A percentile compares a stretch with the other conserved stretches of the same genome.
Evolutionary conservation across 2,113 vertebrate genomes (phyloP).

Genomic region (Rhagologus leucostigma): DNA sequence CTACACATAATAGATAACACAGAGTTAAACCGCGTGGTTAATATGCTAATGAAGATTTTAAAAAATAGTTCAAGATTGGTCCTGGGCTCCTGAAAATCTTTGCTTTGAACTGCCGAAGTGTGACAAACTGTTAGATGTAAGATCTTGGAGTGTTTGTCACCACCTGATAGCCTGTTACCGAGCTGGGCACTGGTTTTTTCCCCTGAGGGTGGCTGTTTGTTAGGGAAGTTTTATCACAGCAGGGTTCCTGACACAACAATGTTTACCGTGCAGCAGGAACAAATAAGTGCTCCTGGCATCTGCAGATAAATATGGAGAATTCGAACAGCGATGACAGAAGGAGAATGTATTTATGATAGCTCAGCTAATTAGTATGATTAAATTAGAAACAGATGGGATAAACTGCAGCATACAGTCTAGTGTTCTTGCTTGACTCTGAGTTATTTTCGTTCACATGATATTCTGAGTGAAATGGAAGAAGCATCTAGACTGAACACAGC

Average conservation of each 20-base stretch:
- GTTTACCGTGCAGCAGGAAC: neutral
- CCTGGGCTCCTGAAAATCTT: neutral
- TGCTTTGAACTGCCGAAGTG: neutral
- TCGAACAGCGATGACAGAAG: constrained; percentile 11
- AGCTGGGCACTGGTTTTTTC: neutral
- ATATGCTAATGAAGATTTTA: neutral
- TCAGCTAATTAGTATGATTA: constrained; percentile 27
- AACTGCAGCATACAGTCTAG: neutral
- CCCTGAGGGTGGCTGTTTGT: neutral
- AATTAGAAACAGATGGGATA: constrained; percentile 20
- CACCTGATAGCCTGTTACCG: neutral
- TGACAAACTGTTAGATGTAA: neutral
- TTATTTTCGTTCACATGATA: neutral
- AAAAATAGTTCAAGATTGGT: neutral
- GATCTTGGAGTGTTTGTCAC: neutral
- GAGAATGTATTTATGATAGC: constrained; percentile 32
- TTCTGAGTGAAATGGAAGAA: neutral
- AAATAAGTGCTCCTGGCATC: constrained; percentile 24
- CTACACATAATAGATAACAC: neutral
- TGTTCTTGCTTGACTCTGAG: neutral
- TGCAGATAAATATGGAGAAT: constrained; percentile 31
- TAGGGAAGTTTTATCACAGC: neutral
- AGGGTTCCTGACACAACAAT: neutral
- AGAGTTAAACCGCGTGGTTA: neutral
- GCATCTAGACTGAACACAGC: neutral